A percentile compares a stretch with the other conserved stretches of the same genome.
Conservation (phyloP, 2,797 vertebrate species). For the Chaenodraco wilsoni region DNA sequence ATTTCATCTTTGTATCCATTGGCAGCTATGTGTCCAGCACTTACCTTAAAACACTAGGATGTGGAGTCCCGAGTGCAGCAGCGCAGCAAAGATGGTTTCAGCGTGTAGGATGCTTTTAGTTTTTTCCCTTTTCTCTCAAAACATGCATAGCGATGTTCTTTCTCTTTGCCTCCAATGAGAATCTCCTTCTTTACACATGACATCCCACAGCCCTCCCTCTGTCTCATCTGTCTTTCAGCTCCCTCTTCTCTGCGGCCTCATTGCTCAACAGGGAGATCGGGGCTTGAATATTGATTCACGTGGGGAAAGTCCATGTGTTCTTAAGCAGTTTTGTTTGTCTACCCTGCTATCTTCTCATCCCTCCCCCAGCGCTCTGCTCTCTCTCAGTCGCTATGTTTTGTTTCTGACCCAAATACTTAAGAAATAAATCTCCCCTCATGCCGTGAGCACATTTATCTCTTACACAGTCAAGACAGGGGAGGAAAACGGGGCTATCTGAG, state of each 20-base stretch:
- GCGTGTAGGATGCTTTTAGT: constrained; percentile 39
- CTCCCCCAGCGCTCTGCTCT: constrained; percentile 35
- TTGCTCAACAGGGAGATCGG: constrained; percentile 73
- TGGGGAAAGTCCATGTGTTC: constrained; percentile 81
- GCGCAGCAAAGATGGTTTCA: constrained; percentile 41
- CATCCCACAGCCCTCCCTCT: constrained; percentile 71
- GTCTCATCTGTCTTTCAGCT: constrained; percentile 67
- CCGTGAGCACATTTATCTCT: constrained; percentile 54
- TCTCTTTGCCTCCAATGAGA: constrained; percentile 73
- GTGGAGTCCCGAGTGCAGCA: constrained; percentile 38
- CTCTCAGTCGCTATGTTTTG: constrained; percentile 69
- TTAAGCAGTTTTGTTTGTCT: constrained; percentile 81
- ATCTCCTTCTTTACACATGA: constrained; percentile 65
- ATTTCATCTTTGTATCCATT: not conserved
- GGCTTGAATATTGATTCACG: constrained; percentile 84
- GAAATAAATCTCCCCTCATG: constrained; percentile 59
- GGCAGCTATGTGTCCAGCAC: constrained; percentile 28
- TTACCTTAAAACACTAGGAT: constrained; percentile 60
- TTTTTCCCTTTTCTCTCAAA: constrained; percentile 40
- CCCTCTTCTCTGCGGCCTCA: constrained; percentile 71
- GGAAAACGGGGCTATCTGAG: constrained; percentile 26
- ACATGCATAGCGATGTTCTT: constrained; percentile 52
- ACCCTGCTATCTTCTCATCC: constrained; percentile 61
- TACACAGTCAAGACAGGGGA: constrained; percentile 22
- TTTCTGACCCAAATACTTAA: constrained; percentile 82